Conservation (phyloP, 2,888 invertebrate genomes). For the Uropetala carovei region DNA sequence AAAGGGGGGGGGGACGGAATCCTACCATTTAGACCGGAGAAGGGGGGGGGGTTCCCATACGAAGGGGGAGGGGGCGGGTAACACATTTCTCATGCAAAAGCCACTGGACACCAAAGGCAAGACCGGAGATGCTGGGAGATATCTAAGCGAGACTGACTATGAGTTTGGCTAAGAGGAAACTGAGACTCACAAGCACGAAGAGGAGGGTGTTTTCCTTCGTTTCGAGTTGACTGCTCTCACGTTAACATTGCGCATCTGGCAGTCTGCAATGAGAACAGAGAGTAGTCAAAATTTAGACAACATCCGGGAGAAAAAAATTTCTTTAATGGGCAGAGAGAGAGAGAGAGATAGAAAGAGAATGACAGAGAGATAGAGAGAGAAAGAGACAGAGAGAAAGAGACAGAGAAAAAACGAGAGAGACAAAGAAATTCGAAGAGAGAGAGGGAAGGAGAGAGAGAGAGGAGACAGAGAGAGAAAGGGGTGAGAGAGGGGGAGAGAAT, state of each 20-base stretch:
- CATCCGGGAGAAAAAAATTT: constrained; percentile 65
- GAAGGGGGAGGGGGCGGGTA: constrained; percentile 36
- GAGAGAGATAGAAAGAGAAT: neutral
- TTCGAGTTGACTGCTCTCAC: constrained; percentile 83
- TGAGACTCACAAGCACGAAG: constrained; percentile 82
- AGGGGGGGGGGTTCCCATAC: constrained; percentile 34
- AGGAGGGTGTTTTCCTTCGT: constrained; percentile 82
- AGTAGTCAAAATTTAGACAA: constrained; percentile 75
- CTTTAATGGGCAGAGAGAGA: constrained; percentile 48
- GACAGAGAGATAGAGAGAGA: neutral
- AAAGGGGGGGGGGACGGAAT: constrained; percentile 2
- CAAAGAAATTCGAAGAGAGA: neutral
- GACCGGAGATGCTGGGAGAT: constrained; percentile 66
- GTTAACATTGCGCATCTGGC: constrained; percentile 86
- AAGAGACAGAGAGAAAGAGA: neutral
- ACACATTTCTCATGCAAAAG: constrained; percentile 68
- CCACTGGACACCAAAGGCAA: constrained; percentile 69
- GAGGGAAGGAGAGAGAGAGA: neutral
- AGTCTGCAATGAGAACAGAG: constrained; percentile 86
- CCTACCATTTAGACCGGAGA: constrained; percentile 40
- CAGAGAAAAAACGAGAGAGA: neutral
- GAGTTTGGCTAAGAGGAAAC: constrained; percentile 66
- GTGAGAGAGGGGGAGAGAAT: constrained; percentile 40
- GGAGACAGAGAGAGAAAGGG: constrained; percentile 32
- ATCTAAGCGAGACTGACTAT: constrained; percentile 66